Conservation (phyloP, 1,140 invertebrate species). For the Plutomurus gul region DNA sequence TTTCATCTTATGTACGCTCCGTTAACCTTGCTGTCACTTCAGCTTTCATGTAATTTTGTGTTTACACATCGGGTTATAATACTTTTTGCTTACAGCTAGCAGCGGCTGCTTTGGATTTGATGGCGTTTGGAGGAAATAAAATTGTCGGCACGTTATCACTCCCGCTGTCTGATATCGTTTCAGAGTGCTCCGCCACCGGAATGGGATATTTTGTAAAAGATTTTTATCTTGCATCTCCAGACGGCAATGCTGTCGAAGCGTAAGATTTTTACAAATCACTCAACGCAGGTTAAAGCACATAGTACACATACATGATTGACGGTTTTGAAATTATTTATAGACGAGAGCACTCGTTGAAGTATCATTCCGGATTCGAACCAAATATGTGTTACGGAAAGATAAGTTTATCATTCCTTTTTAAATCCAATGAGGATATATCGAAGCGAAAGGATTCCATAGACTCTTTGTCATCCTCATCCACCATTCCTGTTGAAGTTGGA, state of each 20-base stretch:
- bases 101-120: background rate
- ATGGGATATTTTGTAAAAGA: constrained; percentile 78
- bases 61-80: background rate
- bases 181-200: constrained; percentile 78
- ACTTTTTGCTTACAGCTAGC: background rate
- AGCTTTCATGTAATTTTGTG: background rate
- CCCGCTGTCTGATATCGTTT: constrained; percentile 72
- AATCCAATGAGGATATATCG: constrained; percentile 53
- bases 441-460: constrained; percentile 45
- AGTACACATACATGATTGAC: no score
- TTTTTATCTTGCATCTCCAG: constrained; percentile 59
- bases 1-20: no score
- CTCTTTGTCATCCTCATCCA: constrained; percentile 20
- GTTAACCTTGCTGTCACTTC: no score
- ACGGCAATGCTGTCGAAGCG: constrained; percentile 53
- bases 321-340: constrained; percentile 49
- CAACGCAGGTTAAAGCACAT: no score
- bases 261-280: constrained; percentile 36
- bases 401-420: constrained; percentile 74
- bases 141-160: constrained; percentile 80
- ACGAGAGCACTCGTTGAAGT: constrained; percentile 64
- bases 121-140: constrained; percentile 39
- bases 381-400: constrained; percentile 88
- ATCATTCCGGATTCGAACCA: constrained; percentile 84
- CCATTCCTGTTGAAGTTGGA: constrained; percentile 45